Conservation (phyloP, 2,797 vertebrate species). For the Urophycis tenuis region DNA sequence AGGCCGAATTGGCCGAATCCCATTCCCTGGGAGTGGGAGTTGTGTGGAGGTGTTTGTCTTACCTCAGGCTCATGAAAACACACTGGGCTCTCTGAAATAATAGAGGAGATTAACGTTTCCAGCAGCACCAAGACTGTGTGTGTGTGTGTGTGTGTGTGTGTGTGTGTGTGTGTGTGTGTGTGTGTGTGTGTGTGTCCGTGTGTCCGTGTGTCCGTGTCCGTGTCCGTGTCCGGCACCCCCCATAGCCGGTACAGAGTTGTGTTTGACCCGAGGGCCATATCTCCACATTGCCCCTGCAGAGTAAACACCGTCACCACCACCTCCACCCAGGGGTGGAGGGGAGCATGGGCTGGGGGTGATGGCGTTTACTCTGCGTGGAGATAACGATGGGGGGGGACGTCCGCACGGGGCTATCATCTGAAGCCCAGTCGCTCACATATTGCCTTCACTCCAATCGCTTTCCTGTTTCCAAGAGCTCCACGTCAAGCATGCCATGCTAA, state of each 20-base stretch:
- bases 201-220: not conserved
- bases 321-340: no score
- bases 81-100: constrained; percentile 49
- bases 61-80: constrained; percentile 41
- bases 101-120: constrained; percentile 34
- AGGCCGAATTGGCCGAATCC: no score
- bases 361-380: no score
- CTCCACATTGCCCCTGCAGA: not conserved
- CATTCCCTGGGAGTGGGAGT: no score
- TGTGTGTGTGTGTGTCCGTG: constrained; percentile 2
- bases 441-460: constrained; percentile 34
- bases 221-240: not conserved
- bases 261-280: no score
- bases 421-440: no score
- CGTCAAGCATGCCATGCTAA: not conserved
- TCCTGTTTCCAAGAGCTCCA: constrained; percentile 50
- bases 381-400: no score
- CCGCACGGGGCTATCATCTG: no score
- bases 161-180: constrained; percentile 12
- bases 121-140: constrained; percentile 8
- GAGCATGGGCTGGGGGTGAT: no score
- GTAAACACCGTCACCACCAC: not conserved
- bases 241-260: no score
- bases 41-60: not conserved
- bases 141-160: constrained; percentile 10